These are phyloP conservation scores for Eucidaris tribuloides DNA, from an alignment of 35 echinoderm and acorn worm genomes.

Conservation along the genomic window DNA sequence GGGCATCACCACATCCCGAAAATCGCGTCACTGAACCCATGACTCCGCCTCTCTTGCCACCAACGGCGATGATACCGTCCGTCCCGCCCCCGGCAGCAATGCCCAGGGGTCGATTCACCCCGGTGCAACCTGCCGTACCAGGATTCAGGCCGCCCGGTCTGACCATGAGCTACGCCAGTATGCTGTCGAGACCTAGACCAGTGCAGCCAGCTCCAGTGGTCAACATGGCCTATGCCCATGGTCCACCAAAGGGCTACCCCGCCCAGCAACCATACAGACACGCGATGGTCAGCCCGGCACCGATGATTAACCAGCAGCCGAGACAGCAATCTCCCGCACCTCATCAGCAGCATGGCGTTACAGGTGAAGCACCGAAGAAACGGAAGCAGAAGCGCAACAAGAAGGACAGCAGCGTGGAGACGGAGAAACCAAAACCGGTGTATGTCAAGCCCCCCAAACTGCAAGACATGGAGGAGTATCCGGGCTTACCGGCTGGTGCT, in stretches of 20 bases:
- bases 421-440: conserved; percentile 5
- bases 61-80: background rate
- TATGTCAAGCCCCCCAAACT: conserved; percentile 31
- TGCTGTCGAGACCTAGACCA: background rate
- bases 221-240: background rate
- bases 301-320: conserved; percentile 5
- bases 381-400: conserved; percentile 64
- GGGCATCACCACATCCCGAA: background rate
- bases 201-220: background rate
- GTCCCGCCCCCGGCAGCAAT: background rate
- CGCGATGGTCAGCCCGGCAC: conserved; percentile 2
- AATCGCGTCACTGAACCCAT: background rate
- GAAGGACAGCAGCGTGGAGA: background rate
- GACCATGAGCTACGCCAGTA: conserved; percentile 4
- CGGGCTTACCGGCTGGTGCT: conserved; percentile 46
- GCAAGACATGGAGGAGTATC: conserved; percentile 73
- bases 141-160: background rate
- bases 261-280: background rate
- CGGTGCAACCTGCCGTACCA: conserved; percentile 7
- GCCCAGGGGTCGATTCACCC: background rate
- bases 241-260: background rate
- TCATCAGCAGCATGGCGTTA: background rate
- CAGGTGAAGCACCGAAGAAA: conserved; percentile 11
- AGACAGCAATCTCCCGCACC: conserved; percentile 10
- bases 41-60: background rate